Conservation (phyloP, 2,888 invertebrate genomes). For the Reticulitermes lucifugus region DNA sequence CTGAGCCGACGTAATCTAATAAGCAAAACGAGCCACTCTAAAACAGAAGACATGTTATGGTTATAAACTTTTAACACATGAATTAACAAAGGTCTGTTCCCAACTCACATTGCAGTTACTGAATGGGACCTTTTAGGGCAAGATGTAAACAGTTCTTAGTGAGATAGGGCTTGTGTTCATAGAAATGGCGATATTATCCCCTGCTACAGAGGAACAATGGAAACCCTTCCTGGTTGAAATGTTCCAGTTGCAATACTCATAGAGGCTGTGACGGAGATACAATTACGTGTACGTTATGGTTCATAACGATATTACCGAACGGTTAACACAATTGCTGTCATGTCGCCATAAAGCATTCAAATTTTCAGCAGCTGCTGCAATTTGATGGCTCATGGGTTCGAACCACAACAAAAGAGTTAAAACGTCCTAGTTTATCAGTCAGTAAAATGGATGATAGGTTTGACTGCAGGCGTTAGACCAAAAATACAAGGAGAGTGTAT, state of each 20-base stretch:
- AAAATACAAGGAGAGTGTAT: too few species aligned
- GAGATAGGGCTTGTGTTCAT: not conserved
- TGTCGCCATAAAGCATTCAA: slow-evolving; percentile 8
- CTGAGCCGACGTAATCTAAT: too few species aligned
- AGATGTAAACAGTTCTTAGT: not conserved
- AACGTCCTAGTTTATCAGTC: not conserved
- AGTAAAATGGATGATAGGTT: not conserved
- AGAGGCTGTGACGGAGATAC: not conserved
- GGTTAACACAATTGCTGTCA: slow-evolving; percentile 19
- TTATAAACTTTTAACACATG: not conserved
- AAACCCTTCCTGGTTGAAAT: not conserved
- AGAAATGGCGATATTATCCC: not conserved
- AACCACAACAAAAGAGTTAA: not conserved
- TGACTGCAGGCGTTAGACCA: not conserved
- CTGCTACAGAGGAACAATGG: not conserved
- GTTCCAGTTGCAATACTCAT: not conserved
- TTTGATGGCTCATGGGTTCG: slow-evolving; percentile 16
- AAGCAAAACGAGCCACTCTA: too few species aligned
- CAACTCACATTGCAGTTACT: not conserved
- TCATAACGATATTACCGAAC: slow-evolving; percentile 14
- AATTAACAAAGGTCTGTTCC: not conserved
- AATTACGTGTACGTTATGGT: not conserved
- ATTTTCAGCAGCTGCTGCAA: slow-evolving; percentile 20
- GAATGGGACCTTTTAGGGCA: not conserved
- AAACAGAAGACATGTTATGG: too few species aligned